Base-by-base conservation (phyloP, 2,113 vertebrate species). In the Jacana jacana region DNA sequence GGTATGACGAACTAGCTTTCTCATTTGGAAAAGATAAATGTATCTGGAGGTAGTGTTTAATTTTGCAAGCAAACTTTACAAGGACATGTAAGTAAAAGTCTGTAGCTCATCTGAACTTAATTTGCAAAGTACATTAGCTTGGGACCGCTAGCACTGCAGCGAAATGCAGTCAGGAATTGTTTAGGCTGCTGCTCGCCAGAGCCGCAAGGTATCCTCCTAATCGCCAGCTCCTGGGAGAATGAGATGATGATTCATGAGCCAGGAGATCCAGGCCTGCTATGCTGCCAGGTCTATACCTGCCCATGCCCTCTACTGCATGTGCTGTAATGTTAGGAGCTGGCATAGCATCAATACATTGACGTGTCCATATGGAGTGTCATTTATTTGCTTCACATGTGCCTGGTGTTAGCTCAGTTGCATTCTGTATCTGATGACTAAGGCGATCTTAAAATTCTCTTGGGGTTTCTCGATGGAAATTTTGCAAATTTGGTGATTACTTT, bases 311-410 rank as follows among this genome's bases (percentile, higher is more conserved):
- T 64, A 14, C 39, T 73, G 24, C 20, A 10, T 0, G 1, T 28
- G 30, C 51, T 60, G n/a, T 31, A 19, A 46, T 8, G 23, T 15
- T 66, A 82, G 24, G 52, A 78, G 35, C 31, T 72, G 40, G 46
- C 65, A 20, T 0, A 0, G 13, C 46, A 44, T n/a, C 28, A 4
- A 3, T 27, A 30, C 0, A 0, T 51, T 66, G 42, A 39, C 10
- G 2, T 20, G 12, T 42, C 46, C 61, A 42, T 37, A 8, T 9
- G 25, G 30, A 73, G 8, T 33, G 17, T 46, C 40, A 17, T 55
- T 77, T 68, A 48, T 28, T 91, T 64, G 33, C n/a, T 75, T 54
- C 65, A 16, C 16, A 7, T 16, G 27, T 39, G 12, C 31, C 51
- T 77, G 64, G 19, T 42, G 24, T 60, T 60, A 72, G 57, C 40